Evolutionary conservation across 2,113 vertebrate species (phyloP), one percentile per base, ranked within the genome.

Genomic region (Rhinoptilus africanus): DNA sequence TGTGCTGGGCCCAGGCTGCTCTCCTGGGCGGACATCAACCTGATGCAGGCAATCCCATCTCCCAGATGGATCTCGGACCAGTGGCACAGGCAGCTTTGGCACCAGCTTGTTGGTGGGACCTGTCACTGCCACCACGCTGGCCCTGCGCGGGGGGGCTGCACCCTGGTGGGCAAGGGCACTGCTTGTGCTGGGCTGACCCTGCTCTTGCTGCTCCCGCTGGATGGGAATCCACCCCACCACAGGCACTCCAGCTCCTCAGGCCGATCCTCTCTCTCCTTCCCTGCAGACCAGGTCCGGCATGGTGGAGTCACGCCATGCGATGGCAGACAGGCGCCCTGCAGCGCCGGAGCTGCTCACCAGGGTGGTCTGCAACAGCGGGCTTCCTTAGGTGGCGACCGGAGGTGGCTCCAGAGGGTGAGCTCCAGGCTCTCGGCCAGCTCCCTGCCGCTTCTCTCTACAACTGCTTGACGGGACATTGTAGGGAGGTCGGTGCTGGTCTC

Each of bases 251-350:
- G 64, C 54, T 69, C 18, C 79, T 64, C 43, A 32, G 48, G 23
- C 47, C 4, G 30, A 73, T 16, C 24, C 32, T 39, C 39, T 11
- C 39, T 69, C 9, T 82, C 54, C 63, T 71, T 35, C 56, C 35
- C 74, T 34, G 32, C 1, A 0, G 34, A 4, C 8, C 30, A 17
- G 37, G 60, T 13, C 48, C 10, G 3, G 28, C 21, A 1, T 0
- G 22, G n/a, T 3, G 37, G 68, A 51, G 57, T 5, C 15, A 19
- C 0, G 10, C 1, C 2, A 20, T 2, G 5, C 0, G 4, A 5
- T 16, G 34, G 27, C 59, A 79, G 47, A 51, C 4, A 2, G 39
- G 20, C 14, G n/a, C 19, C 41, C 41, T 48, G 67, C 34, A 9
- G 41, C 9, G 3, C 0, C 0, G 53, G 53, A 79, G 19, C 66